Conservation (phyloP, 2,888 invertebrate genomes). For the Eupithecia tripunctaria region DNA sequence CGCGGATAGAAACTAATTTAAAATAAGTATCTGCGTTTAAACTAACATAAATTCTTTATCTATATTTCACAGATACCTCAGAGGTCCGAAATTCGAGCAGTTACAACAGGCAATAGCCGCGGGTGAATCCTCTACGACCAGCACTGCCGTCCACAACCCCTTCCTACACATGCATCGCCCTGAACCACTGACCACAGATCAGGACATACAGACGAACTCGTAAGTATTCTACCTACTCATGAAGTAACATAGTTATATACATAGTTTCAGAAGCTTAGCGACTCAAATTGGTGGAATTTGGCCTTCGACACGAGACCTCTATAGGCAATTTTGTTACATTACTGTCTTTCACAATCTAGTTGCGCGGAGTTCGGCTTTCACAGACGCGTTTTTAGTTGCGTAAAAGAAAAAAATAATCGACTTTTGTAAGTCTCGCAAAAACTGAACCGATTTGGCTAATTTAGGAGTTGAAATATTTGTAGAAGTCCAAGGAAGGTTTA, state of each 20-base stretch:
- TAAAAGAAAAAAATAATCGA: too few species aligned
- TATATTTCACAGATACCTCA: constrained; percentile 85
- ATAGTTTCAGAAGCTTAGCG: background rate
- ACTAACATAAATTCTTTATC: background rate
- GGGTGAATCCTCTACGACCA: constrained; percentile 87
- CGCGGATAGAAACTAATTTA: too few species aligned
- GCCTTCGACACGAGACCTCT: background rate
- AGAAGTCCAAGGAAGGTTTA: too few species aligned
- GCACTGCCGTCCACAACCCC: constrained; percentile 84
- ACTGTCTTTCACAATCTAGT: background rate
- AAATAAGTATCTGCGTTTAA: too few species aligned
- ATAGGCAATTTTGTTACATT: background rate
- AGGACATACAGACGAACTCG: constrained; percentile 73
- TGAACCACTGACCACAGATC: constrained; percentile 57
- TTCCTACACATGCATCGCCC: constrained; percentile 83
- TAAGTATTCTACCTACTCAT: constrained; percentile 46
- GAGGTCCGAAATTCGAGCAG: constrained; percentile 95
- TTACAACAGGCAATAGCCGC: constrained; percentile 94
- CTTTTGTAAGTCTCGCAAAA: too few species aligned
- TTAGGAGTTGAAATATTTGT: too few species aligned
- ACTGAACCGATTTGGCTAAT: too few species aligned
- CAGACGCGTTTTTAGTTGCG: background rate
- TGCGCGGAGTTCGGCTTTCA: background rate
- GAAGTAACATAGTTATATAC: too few species aligned
- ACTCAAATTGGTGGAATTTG: background rate